Evolutionary conservation across 2,113 vertebrate genomes (phyloP).

Genomic region (Muntiacus reevesi): DNA sequence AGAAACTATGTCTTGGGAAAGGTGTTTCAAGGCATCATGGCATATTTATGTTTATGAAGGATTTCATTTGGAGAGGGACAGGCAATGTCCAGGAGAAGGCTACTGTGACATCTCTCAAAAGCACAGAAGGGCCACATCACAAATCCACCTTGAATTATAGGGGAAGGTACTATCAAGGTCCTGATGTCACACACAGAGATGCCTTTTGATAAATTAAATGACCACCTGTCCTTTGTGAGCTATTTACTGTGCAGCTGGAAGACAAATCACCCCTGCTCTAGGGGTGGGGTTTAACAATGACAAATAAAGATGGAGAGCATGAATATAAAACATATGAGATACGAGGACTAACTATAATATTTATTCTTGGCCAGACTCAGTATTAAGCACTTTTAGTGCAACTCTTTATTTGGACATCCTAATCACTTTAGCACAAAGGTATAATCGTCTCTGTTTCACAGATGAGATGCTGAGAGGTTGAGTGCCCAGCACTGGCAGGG

Average conservation of each 20-base stretch:
- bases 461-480: background rate
- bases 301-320: background rate
- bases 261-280: background rate
- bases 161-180: background rate
- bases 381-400: background rate
- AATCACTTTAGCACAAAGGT: background rate
- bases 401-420: background rate
- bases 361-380: background rate
- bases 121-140: background rate
- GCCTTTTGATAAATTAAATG: background rate
- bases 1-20: background rate
- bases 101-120: background rate
- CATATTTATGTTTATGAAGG: background rate
- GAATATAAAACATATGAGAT: background rate
- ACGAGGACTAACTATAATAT: background rate
- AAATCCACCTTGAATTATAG: background rate
- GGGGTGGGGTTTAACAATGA: background rate
- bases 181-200: background rate
- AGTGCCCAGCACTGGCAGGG: background rate
- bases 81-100: accelerated
- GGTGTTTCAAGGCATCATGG: background rate
- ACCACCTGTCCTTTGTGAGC: background rate
- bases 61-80: background rate
- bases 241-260: background rate
- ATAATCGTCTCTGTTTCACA: background rate